Evolutionary conservation across 1,140 invertebrate species (phyloP).

Genomic region (Dendrolimus punctatus): DNA sequence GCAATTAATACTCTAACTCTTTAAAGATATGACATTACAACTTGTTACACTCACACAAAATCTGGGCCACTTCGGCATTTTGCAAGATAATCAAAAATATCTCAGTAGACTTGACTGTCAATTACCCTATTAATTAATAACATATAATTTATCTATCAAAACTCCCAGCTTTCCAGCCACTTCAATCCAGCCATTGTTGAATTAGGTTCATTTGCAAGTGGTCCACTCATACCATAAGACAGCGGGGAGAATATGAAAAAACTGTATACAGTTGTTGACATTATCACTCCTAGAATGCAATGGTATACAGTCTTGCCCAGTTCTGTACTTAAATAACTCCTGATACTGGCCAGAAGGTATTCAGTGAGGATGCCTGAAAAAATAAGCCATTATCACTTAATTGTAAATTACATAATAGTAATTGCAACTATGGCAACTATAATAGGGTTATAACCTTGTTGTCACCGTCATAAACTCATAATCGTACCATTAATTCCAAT

Average conservation of each 20-base stretch:
- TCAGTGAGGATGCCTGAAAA: constrained; percentile 82
- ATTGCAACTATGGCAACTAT: too few species aligned
- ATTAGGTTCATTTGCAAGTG: constrained; percentile 81
- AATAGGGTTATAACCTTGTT: too few species aligned
- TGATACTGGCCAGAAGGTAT: constrained; percentile 80
- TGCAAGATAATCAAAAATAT: too few species aligned
- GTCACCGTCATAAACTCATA: too few species aligned
- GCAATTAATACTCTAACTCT: too few species aligned
- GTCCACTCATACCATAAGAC: constrained; percentile 90
- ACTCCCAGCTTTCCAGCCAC: constrained; percentile 96
- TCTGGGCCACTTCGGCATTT: too few species aligned
- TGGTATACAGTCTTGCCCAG: constrained; percentile 72
- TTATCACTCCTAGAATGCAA: constrained; percentile 74
- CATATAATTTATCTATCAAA: constrained; percentile 69
- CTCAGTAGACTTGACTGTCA: too few species aligned
- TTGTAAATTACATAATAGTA: too few species aligned
- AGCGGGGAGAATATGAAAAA: constrained; percentile 91
- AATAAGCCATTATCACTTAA: neutral
- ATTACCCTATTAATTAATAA: neutral
- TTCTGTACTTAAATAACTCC: constrained; percentile 71
- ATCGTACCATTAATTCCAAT: too few species aligned
- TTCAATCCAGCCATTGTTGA: constrained; percentile 86
- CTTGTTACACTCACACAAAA: too few species aligned
- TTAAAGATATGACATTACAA: too few species aligned
- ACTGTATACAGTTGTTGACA: constrained; percentile 81